phyloP scores from a whole-genome alignment of 2,888 invertebrate species.

The Leptinotarsa peninsularis region DNA sequence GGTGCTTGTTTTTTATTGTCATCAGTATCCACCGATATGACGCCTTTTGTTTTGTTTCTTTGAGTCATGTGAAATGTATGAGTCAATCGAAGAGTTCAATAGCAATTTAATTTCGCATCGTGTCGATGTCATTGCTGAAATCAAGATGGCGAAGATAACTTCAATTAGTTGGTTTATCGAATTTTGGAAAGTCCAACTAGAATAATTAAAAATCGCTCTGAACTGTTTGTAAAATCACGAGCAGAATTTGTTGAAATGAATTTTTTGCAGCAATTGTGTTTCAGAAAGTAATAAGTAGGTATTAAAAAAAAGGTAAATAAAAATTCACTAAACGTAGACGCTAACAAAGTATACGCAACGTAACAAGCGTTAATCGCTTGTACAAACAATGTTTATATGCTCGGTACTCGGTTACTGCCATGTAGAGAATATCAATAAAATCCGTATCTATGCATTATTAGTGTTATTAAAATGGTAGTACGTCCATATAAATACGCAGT shows the following conservation, averaged over 20 bases:
- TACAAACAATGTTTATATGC: conserved; percentile 10
- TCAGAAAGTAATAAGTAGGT: background rate
- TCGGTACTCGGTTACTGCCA: background rate
- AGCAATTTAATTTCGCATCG: too few relatives aligned
- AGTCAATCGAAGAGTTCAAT: too few relatives aligned
- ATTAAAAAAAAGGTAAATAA: background rate
- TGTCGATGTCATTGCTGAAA: too few relatives aligned
- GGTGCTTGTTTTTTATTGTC: too few relatives aligned
- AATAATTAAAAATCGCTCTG: too few relatives aligned
- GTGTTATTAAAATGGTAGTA: background rate
- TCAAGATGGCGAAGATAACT: too few relatives aligned
- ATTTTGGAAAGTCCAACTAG: too few relatives aligned
- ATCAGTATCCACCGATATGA: too few relatives aligned
- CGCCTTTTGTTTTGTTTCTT: too few relatives aligned
- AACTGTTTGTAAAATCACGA: background rate
- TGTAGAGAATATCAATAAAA: conserved; percentile 2
- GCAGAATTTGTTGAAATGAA: background rate
- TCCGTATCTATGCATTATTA: background rate
- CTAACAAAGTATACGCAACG: background rate
- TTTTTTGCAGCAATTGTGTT: background rate
- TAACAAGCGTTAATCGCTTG: conserved; percentile 9
- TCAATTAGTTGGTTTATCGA: too few relatives aligned
- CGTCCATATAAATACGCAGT: background rate
- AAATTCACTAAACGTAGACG: conserved; percentile 4
- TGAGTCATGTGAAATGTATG: too few relatives aligned